Percentiles rank a stretch among this genome's conserved stretches.
phyloP scores from a whole-genome alignment of 2,113 vertebrate genomes.

The Meriones unguiculatus region DNA sequence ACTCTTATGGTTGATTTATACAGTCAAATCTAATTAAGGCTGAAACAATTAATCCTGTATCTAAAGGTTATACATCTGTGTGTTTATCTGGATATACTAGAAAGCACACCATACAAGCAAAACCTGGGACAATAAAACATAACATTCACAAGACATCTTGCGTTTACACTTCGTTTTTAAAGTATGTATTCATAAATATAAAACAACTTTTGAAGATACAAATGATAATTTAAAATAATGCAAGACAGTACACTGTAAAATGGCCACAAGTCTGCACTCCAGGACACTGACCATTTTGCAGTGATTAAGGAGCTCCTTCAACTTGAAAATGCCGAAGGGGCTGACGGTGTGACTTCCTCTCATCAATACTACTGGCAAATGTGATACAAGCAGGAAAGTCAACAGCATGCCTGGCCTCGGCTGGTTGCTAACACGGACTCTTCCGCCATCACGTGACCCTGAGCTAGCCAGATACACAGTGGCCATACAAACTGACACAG shows the following conservation, averaged over 20 bases:
- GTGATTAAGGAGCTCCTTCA: not conserved
- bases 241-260: not conserved
- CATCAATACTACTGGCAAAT: not conserved
- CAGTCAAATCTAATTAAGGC: not conserved
- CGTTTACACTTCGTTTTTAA: not conserved
- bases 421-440: not conserved
- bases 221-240: not conserved
- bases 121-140: not conserved
- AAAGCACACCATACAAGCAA: not conserved
- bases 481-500: not conserved
- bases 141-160: conserved; percentile 7
- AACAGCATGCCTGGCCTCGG: not conserved
- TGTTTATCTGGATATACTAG: not conserved
- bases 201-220: not conserved
- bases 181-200: not conserved
- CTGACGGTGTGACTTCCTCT: not conserved
- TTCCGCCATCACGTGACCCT: not conserved
- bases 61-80: not conserved
- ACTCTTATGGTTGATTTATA: not conserved
- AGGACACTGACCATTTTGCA: not conserved
- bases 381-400: not conserved
- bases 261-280: not conserved
- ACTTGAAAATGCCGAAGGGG: not conserved
- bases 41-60: not conserved
- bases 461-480: not conserved